Evolutionary conservation across 2,888 invertebrate species (phyloP).

Genomic region (Lithophane ornitopus): DNA sequence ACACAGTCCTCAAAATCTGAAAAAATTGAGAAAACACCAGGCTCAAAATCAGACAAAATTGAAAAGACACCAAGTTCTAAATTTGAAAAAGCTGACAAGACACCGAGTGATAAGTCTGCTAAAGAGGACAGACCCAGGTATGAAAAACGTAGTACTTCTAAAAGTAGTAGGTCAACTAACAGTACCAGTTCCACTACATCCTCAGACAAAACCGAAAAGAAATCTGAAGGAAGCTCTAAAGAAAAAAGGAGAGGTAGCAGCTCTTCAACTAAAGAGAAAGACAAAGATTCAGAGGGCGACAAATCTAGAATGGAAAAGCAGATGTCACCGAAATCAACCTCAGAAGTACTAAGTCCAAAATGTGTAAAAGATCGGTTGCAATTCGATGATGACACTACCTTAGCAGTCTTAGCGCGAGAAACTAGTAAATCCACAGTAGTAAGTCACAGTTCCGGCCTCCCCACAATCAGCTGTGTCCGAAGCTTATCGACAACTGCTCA

Average conservation of each 20-base stretch:
- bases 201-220: conserved; percentile 52
- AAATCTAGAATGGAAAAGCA: conserved; percentile 39
- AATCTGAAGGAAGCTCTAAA: conserved; percentile 63
- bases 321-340: conserved; percentile 37
- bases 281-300: conserved; percentile 56
- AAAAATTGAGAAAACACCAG: conserved; percentile 53
- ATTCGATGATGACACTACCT: conserved; percentile 80
- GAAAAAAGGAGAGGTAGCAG: conserved; percentile 66
- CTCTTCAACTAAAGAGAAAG: conserved; percentile 64
- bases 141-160: conserved; percentile 75
- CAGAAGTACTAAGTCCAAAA: conserved; percentile 61
- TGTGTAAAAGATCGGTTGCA: conserved; percentile 72
- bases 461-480: conserved; percentile 82
- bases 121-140: conserved; percentile 69
- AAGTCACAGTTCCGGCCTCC: conserved; percentile 70
- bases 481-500: conserved; percentile 77
- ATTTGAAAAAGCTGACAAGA: conserved; percentile 54
- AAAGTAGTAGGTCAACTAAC: conserved; percentile 74
- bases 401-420: conserved; percentile 77
- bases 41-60: conserved; percentile 17
- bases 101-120: conserved; percentile 62
- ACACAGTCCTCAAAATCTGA: conserved; percentile 2
- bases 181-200: conserved; percentile 56
- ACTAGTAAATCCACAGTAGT: conserved; percentile 59
- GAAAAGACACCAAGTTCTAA: conserved; percentile 32